Conservation (phyloP, 2,113 vertebrate genomes). For the Rhinogobius similis region DNA sequence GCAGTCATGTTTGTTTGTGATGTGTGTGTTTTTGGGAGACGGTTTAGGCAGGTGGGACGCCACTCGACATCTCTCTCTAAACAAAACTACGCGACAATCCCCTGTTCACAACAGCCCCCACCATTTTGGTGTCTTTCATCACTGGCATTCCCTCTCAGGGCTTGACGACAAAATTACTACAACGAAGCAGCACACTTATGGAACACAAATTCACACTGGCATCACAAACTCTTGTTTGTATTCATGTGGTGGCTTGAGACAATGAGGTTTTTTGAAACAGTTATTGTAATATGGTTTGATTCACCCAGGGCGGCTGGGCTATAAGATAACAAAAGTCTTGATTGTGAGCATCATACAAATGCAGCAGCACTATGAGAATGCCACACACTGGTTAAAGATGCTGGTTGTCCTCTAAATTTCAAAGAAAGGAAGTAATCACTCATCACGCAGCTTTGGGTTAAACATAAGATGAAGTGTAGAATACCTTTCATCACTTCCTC, state of each 20-base stretch:
- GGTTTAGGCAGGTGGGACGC: conserved; percentile 58
- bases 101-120: conserved; percentile 15
- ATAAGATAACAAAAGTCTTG: conserved; percentile 1
- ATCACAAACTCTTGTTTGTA: conserved; percentile 28
- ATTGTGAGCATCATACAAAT: not conserved
- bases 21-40: conserved; percentile 34
- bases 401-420: not conserved
- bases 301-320: not conserved
- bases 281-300: conserved; percentile 12
- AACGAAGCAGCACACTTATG: conserved; percentile 33
- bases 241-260: conserved; percentile 26
- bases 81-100: conserved; percentile 46
- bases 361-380: not conserved
- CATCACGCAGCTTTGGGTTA: not conserved
- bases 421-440: not conserved
- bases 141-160: conserved; percentile 22
- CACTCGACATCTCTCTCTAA: conserved; percentile 54
- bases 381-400: not conserved
- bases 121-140: conserved; percentile 22
- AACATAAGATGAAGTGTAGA: not conserved
- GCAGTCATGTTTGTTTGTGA: conserved; percentile 64
- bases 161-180: conserved; percentile 44
- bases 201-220: conserved; percentile 44
- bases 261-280: conserved; percentile 13
- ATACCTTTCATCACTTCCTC: not conserved